A percentile compares a stretch with the other conserved stretches of the same genome.
These are phyloP conservation scores for Diadema setosum DNA, from an alignment of 35 echinoderm and acorn worm species.

Conservation along the genomic window DNA sequence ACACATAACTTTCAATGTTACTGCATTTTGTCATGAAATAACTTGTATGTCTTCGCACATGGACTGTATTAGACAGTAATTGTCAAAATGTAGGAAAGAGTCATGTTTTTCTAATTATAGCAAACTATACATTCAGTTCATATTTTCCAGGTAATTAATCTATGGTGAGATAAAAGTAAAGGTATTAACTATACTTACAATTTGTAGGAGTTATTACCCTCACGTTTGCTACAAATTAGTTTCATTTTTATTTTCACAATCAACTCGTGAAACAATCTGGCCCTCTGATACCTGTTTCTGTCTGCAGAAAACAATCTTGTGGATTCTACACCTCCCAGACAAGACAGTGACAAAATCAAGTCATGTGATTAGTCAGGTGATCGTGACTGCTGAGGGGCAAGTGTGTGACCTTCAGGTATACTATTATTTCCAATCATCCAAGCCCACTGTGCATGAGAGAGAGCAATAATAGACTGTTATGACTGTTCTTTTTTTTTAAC, in stretches of 20 bases:
- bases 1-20: too few species aligned
- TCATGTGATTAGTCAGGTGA: conserved; percentile 47
- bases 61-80: too few species aligned
- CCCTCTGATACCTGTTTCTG: neutral
- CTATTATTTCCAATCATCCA: neutral
- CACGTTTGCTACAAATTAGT: neutral
- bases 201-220: neutral
- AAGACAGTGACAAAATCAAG: neutral
- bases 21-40: too few species aligned
- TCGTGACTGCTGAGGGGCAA: conserved; percentile 42
- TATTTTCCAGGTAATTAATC: neutral
- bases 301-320: neutral
- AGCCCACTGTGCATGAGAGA: neutral
- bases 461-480: neutral
- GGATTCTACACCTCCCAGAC: conserved; percentile 67
- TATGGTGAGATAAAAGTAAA: neutral
- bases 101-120: too few species aligned
- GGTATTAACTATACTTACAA: neutral
- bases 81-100: too few species aligned
- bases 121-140: neutral
- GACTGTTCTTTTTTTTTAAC: neutral
- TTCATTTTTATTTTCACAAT: neutral
- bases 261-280: neutral
- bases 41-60: too few species aligned
- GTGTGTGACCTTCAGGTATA: conserved; percentile 55